These are phyloP conservation scores for Bagarius yarrelli DNA, from an alignment of 2,113 vertebrate genomes.

Conservation along the genomic window DNA sequence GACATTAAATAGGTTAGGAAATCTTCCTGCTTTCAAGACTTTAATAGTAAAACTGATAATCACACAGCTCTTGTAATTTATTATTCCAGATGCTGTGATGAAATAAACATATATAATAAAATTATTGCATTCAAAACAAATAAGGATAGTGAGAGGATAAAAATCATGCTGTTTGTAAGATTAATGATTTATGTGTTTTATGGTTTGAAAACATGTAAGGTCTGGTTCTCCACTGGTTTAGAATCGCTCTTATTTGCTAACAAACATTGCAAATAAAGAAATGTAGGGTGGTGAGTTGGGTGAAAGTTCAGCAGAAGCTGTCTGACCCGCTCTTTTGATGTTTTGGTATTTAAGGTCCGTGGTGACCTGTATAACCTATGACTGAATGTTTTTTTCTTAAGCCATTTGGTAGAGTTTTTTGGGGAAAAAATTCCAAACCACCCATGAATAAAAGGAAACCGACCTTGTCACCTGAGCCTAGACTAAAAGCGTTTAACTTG, in stretches of 20 bases:
- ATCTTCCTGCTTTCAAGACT: not conserved
- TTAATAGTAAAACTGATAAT: not conserved
- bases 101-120: not conserved
- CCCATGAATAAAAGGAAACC: not conserved
- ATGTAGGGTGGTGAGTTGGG: conserved; percentile 23
- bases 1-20: not conserved
- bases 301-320: conserved; percentile 46
- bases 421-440: not conserved
- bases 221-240: conserved; percentile 15
- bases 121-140: not conserved
- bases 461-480: not conserved
- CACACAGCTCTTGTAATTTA: not conserved
- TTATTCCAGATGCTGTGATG: not conserved
- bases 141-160: not conserved
- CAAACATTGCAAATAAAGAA: conserved; percentile 21
- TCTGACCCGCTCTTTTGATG: conserved; percentile 38
- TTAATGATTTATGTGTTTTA: not conserved
- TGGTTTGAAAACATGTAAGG: not conserved
- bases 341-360: conserved; percentile 34
- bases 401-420: not conserved
- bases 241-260: not conserved
- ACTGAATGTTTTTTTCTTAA: conserved; percentile 16
- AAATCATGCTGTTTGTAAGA: not conserved
- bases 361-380: conserved; percentile 23
- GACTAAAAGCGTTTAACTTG: not conserved